Evolutionary conservation across 2,797 vertebrate genomes (phyloP), one percentile per base, ranked within the genome.

Genomic region (Microtus agrestis): DNA sequence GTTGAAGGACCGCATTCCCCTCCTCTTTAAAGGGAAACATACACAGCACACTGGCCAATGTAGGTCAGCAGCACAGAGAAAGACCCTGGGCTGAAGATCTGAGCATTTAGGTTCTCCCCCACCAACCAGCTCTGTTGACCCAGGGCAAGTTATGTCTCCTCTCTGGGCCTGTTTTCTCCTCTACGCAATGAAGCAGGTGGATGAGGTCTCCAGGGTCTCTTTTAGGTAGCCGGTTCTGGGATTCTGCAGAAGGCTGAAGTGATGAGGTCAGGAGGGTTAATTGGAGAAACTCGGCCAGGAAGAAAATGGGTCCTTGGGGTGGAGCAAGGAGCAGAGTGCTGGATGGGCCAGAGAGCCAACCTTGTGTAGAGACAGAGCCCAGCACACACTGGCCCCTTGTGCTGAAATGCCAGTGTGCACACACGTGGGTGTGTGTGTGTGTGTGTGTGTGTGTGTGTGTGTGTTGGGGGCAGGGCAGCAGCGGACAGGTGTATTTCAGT

Each of bases 121-220:
- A 11, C 25, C 43, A 2, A 21, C 54, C 46, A 0, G 19, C 87
- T 65, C 48, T 78, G 91, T 85, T 87, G 87, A 73, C 85, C 88
- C 77, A 5, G 43, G 71, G 54, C 84, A 89, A 37, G 10, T 40
- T 31, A 14, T 0, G 15, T 19, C 14, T 34, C 77, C 43, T 93
- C 96, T 71, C 91, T 76, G 90, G 90, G 92, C 51, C 95, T 71
- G 19, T 81, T 91, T 84, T 92, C 77, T 93, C 73, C 25, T 29
- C 34, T 29, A 15, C 37, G 19, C 73, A 56, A 48, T 87, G 93
- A 94, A 65, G 48, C 31, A 0, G 29, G 56, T 34, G 63, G 65
- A 80, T 17, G 7, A 56, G 56, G 34, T 54, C 94, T 63, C 84
- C 34, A 5, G 0, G 7, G 81, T 74, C 93, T 96, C 92, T 48